phyloP scores from a whole-genome alignment of 2,113 vertebrate genomes.

The Macrotus californicus region DNA sequence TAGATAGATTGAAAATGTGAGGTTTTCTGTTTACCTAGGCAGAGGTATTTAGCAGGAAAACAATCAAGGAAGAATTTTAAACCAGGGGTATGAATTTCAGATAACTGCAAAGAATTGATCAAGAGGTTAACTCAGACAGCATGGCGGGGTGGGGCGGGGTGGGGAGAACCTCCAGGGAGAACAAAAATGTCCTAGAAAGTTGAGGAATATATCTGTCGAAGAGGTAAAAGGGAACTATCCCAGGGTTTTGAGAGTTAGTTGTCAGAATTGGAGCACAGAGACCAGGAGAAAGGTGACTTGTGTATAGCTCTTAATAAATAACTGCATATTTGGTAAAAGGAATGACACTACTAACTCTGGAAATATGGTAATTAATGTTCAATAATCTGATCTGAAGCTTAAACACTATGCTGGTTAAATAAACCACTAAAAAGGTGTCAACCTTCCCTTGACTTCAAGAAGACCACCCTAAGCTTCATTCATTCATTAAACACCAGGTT shows the following conservation, averaged over 20 bases:
- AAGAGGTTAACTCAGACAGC: background rate
- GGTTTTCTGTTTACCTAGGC: background rate
- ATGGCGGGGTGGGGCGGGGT: too few relatives aligned
- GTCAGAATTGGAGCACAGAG: fast-evolving
- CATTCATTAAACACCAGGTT: background rate
- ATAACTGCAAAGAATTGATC: background rate
- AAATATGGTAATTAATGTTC: fast-evolving
- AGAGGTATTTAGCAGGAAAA: background rate
- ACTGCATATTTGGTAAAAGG: background rate
- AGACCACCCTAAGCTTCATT: background rate
- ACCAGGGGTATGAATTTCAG: background rate
- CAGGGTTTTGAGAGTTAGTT: background rate
- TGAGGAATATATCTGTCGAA: background rate
- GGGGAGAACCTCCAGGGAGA: background rate
- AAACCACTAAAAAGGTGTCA: fast-evolving
- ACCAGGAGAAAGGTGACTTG: background rate
- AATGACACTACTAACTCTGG: too few relatives aligned
- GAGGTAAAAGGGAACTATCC: fast-evolving
- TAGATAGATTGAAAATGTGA: background rate
- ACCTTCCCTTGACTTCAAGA: background rate
- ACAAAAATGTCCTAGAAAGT: too few relatives aligned
- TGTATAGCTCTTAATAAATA: background rate
- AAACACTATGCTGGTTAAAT: background rate
- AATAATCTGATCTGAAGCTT: fast-evolving
- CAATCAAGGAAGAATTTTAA: background rate